Conservation (phyloP, 2,888 invertebrate genomes). For the Diarsia brunnea region DNA sequence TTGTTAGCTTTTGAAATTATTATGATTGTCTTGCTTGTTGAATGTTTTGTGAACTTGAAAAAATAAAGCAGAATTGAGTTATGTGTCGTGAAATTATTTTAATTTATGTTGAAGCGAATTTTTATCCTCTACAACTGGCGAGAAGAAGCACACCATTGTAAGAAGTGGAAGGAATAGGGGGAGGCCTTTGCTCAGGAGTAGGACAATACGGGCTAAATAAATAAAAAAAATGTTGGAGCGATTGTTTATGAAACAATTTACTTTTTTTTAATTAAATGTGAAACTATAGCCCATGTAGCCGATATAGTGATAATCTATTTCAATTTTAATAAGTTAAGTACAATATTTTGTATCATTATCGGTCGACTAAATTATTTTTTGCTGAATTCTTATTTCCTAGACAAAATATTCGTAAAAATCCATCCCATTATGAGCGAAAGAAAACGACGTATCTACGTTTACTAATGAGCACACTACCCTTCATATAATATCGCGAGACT, state of each 20-base stretch:
- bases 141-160: no score
- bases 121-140: no score
- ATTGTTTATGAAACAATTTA: slow-evolving; percentile 1
- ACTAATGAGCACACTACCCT: slow-evolving; percentile 49
- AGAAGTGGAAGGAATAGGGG: no score
- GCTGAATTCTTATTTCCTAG: neutral
- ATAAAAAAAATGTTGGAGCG: no score
- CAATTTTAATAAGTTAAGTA: neutral
- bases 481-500: slow-evolving; percentile 1
- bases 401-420: neutral
- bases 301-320: neutral
- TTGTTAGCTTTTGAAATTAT: slow-evolving; percentile 46
- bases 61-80: slow-evolving; percentile 46
- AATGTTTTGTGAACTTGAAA: slow-evolving; percentile 49
- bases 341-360: neutral
- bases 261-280: neutral
- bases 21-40: slow-evolving; percentile 37
- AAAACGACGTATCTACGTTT: slow-evolving; percentile 18
- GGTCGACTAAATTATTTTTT: neutral
- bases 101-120: slow-evolving; percentile 14
- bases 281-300: neutral
- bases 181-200: no score
- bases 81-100: slow-evolving; percentile 28
- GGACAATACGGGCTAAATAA: no score
- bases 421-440: neutral